phyloP scores from a whole-genome alignment of 2,113 vertebrate genomes.

The Dolichotis patagonum region DNA sequence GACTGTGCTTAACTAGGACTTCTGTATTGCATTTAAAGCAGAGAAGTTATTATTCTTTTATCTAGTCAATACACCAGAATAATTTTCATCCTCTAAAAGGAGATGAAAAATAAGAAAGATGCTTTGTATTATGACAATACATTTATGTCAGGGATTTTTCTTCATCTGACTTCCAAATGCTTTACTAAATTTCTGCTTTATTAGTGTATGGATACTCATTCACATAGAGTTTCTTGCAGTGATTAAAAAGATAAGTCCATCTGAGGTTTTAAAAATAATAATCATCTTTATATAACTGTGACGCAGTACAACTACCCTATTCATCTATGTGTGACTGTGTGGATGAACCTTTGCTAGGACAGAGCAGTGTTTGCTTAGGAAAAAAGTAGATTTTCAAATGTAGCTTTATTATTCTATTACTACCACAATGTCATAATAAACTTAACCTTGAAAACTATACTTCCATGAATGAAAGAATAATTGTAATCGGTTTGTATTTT shows the following conservation, averaged over 20 bases:
- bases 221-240: background rate
- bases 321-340: background rate
- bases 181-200: slow-evolving; percentile 19
- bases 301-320: background rate
- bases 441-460: background rate
- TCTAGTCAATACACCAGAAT: slow-evolving; percentile 1
- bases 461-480: background rate
- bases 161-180: slow-evolving; percentile 14
- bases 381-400: background rate
- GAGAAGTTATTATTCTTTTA: slow-evolving; percentile 37
- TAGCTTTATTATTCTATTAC: background rate
- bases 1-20: slow-evolving; percentile 54
- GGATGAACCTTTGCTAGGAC: background rate
- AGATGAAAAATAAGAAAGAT: slow-evolving; percentile 38
- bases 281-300: background rate
- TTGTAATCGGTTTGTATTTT: background rate
- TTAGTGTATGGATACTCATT: background rate
- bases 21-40: slow-evolving; percentile 46
- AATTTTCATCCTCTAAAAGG: slow-evolving; percentile 44
- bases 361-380: background rate
- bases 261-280: background rate
- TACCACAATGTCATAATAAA: background rate
- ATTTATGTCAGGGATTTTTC: background rate
- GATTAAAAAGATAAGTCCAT: background rate
- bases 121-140: background rate